phyloP scores from a whole-genome alignment of 2,797 vertebrate genomes.

The Semaprochilodus insignis region DNA sequence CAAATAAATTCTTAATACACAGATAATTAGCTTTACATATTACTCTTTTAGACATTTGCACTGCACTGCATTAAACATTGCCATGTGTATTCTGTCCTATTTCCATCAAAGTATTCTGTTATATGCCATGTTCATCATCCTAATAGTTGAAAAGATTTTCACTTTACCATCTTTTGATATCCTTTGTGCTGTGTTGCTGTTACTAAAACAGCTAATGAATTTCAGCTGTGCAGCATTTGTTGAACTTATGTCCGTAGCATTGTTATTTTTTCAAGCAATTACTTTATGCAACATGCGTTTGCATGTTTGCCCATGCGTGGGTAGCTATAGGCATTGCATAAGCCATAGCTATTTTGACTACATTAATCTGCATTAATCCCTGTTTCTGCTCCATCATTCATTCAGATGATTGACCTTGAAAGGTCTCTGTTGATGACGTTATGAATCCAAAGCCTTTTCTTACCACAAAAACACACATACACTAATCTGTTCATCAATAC shows the following conservation, averaged over 20 bases:
- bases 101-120: too few species aligned
- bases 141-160: background rate
- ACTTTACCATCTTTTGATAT: background rate
- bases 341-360: background rate
- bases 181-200: background rate
- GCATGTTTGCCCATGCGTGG: background rate
- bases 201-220: background rate
- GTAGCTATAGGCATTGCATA: background rate
- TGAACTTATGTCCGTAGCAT: background rate
- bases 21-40: too few species aligned
- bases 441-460: background rate
- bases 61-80: too few species aligned
- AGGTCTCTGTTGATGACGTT: background rate
- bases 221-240: background rate
- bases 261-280: background rate
- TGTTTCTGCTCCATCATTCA: conserved; percentile 14
- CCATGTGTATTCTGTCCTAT: too few species aligned
- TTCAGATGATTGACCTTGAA: background rate
- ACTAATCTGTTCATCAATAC: background rate
- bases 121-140: too few species aligned
- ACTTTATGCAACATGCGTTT: background rate
- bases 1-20: too few species aligned
- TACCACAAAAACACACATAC: background rate
- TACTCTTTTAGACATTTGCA: too few species aligned
- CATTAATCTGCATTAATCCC: background rate